Conservation (phyloP, 2,113 vertebrate species). For the Hyperoodon ampullatus region DNA sequence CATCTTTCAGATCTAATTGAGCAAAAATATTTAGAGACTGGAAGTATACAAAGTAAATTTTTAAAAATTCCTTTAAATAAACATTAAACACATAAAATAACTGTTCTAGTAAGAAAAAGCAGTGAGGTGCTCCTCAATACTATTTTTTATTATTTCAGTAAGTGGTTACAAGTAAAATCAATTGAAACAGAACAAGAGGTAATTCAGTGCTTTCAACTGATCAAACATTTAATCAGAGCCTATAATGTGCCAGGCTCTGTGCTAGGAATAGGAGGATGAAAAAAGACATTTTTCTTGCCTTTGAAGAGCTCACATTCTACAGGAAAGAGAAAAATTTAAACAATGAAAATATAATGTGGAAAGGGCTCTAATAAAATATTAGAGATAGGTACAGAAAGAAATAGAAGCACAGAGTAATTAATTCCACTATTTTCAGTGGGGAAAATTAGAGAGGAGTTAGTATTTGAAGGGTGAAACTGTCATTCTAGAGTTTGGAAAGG, state of each 20-base stretch:
- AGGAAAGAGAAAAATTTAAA: not conserved
- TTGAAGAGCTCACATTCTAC: not conserved
- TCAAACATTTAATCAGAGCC: not conserved
- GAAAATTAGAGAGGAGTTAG: not conserved
- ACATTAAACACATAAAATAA: not conserved
- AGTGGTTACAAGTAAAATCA: not conserved
- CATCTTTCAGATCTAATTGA: not conserved
- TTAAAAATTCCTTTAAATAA: slow-evolving; percentile 25
- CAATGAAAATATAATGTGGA: not conserved
- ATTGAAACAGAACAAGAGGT: not conserved
- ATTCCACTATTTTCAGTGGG: not conserved
- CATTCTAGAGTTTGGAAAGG: not conserved
- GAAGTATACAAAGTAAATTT: not conserved
- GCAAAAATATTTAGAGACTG: not conserved
- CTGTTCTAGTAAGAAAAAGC: not conserved
- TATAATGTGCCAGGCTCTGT: not conserved
- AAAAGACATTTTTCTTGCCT: not conserved
- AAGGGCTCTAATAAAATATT: not conserved
- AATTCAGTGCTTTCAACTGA: not conserved
- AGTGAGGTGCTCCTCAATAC: not conserved
- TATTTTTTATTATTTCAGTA: slow-evolving; percentile 16
- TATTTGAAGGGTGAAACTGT: not conserved
- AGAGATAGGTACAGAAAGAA: not conserved
- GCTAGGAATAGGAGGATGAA: not conserved
- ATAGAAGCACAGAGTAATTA: not conserved